Evolutionary conservation across 2,888 invertebrate genomes (phyloP).

Genomic region (Ischnus inquisitorius): DNA sequence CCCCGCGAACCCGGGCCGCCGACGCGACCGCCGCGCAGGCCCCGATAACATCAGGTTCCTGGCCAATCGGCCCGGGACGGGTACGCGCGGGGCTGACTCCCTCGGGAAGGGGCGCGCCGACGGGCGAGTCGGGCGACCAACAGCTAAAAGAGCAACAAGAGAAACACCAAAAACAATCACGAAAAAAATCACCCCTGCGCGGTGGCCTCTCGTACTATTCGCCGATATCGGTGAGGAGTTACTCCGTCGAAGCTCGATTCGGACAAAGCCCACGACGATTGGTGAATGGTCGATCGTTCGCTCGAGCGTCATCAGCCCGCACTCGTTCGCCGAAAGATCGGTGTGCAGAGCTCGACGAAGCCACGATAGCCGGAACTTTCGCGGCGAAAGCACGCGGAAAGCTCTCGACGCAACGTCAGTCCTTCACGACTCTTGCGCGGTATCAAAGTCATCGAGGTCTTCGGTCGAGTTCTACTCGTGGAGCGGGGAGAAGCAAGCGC

Average conservation of each 20-base stretch:
- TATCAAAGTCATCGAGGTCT: constrained; percentile 24
- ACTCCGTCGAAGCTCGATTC: neutral
- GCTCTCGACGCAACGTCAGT: neutral
- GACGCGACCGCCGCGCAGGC: constrained; percentile 47
- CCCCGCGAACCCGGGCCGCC: constrained; percentile 77
- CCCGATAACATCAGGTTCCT: constrained; percentile 68
- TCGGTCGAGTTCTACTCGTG: constrained; percentile 18
- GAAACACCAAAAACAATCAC: neutral
- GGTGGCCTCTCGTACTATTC: neutral
- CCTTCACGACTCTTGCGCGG: neutral
- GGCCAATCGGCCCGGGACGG: constrained; percentile 79
- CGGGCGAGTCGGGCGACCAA: constrained; percentile 72
- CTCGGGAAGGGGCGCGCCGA: constrained; percentile 74
- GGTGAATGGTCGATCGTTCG: constrained; percentile 34
- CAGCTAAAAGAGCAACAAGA: constrained; percentile 4
- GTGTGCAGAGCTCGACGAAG: neutral
- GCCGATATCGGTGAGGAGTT: neutral
- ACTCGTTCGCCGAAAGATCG: constrained; percentile 16
- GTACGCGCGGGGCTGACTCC: constrained; percentile 80
- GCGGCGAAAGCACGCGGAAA: constrained; percentile 38
- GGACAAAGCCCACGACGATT: neutral
- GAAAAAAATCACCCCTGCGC: neutral
- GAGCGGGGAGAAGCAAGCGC: constrained; percentile 35
- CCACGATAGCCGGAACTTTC: constrained; percentile 1
- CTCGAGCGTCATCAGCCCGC: neutral